These are phyloP conservation scores for Ceratosolen solmsi DNA, from an alignment of 1,140 invertebrate species.

Conservation along the genomic window DNA sequence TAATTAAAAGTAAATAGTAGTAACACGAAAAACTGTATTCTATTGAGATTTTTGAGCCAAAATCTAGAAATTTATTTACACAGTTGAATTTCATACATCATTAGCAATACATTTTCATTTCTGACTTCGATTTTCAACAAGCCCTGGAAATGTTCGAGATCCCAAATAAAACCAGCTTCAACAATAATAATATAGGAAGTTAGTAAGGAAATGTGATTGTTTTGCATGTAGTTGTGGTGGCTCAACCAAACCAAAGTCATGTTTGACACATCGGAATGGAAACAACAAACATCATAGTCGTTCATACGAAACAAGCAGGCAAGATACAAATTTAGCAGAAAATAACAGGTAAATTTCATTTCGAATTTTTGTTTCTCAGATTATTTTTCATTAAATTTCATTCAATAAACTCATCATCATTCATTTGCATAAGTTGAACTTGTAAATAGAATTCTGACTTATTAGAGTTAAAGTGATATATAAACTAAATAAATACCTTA, in stretches of 20 bases:
- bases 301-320: slow-evolving; percentile 73
- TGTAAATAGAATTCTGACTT: slow-evolving; percentile 47
- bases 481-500: neutral
- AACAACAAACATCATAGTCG: slow-evolving; percentile 74
- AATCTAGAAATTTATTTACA: slow-evolving; percentile 51
- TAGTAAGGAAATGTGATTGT: slow-evolving; percentile 73
- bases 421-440: slow-evolving; percentile 36
- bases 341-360: slow-evolving; percentile 74
- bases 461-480: neutral
- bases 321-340: slow-evolving; percentile 71
- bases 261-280: slow-evolving; percentile 81
- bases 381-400: slow-evolving; percentile 57
- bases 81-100: slow-evolving; percentile 51
- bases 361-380: slow-evolving; percentile 57
- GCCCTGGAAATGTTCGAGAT: slow-evolving; percentile 48
- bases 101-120: slow-evolving; percentile 50
- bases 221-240: slow-evolving; percentile 78
- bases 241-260: slow-evolving; percentile 83
- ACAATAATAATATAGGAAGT: slow-evolving; percentile 53
- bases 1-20: slow-evolving; percentile 2
- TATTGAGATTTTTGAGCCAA: slow-evolving; percentile 39
- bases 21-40: neutral
- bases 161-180: slow-evolving; percentile 43
- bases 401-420: slow-evolving; percentile 48
- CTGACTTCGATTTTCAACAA: slow-evolving; percentile 42